Evolutionary conservation across 2,113 vertebrate species (phyloP), one percentile per base, ranked within the genome.

Genomic region (Pelvicachromis taeniatus): DNA sequence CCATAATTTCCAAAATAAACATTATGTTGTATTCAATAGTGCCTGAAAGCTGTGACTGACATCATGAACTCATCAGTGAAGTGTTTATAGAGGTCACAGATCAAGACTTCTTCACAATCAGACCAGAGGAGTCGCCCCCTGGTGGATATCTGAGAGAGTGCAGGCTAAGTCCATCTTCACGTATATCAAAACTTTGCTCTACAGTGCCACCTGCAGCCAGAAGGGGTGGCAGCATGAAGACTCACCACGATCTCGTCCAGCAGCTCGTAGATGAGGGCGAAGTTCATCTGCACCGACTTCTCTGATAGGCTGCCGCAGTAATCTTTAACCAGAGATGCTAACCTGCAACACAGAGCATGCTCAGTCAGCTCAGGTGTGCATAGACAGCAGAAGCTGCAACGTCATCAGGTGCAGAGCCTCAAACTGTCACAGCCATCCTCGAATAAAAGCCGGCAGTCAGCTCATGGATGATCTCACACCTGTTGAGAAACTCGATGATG

Each of bases 171-270:
- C 65, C 23, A 29, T 73, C 23, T 73, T 29, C 0, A 45, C 3
- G 6, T 26, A 16, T 9, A n/a, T 1, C 31, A 75, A 4, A 29
- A 31, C 21, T 17, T 8, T 6, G 29, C 16, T 9, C 68, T 17
- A 12, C 26, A 21, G 55, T 10, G 8, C 21, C 59, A 40, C 35
- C 16, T 10, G 19, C 13, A n/a, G 40, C 3, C 23, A 55, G 4
- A 42, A 45, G 14, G 12, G 12, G 19, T 4, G 2, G n/a, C 21
- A 26, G 16, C 16, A 26, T 4, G 2, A 9, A 13, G 2, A 92
- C 95, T 95, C 87, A 98, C 97, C 96, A 98, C 83, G 19, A 97
- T 95, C 92, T 98, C 97, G 17, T 98, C 97, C 88, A 98, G 94
- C 42, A 98, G 95, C 85, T 98, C 97, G 6, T 98, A 98, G 84